Evolutionary conservation across 2,797 vertebrate genomes (phyloP), one percentile per base, ranked within the genome.

Genomic region (Momotus momota): DNA sequence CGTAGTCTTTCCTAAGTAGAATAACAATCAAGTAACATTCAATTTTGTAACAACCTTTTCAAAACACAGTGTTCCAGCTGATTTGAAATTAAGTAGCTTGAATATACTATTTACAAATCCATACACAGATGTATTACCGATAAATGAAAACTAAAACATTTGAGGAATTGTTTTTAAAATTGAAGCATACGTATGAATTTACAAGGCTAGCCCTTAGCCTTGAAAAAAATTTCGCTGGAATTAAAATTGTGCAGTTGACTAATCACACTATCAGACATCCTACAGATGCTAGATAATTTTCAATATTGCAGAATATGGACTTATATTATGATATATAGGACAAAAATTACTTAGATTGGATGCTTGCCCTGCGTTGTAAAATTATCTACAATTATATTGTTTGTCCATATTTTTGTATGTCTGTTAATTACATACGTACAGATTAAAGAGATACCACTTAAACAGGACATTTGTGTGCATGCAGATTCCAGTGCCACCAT

Each of bases 1-100:
- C 88, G 58, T 60, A 86, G 35, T 70, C 29, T 81, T 31, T 70
- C 27, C 54, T 80, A 92, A 80, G 81, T 52, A 91, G 62, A 90
- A 80, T 80, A 90, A 66, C 61, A 93, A 92, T 75, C n/a, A 77
- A 93, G 29, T 69, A 66, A 38, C 69, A 55, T 79, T 93, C 80
- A 62, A 0, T 86, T 94, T 94, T 70, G 46, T 58, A 90, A 40
- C 58, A 93, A 46, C 33, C 40, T 79, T 93, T 91, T 81, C 48
- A 84, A 90, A 81, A 51, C 14, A 55, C 14, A 35, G 23, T 41
- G 27, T 84, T 86, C 4, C 55, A 61, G 23, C 14, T 87, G 65
- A 72, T 89, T 75, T 81, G 51, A 84, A 88, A 94, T 91, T 79
- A 90, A 90, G 40, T 11, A 86, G n/a, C 51, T 75, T 55, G 46